Conservation (phyloP, 2,113 vertebrate species). For the Gnathonemus echidnorhynchus region DNA sequence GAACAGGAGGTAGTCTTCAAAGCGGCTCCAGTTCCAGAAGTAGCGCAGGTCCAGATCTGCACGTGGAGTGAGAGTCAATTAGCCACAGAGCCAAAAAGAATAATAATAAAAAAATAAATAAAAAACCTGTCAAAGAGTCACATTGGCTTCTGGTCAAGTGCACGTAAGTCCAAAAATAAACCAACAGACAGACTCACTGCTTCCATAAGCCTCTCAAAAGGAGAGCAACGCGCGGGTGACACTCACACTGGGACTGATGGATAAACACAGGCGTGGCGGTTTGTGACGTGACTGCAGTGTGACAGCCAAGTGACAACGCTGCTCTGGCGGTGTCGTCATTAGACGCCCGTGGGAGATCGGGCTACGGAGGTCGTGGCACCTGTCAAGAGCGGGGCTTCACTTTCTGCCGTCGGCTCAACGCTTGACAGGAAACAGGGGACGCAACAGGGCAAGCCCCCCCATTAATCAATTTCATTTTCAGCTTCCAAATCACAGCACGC, state of each 20-base stretch:
- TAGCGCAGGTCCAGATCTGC: constrained; percentile 59
- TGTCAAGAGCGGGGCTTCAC: background rate
- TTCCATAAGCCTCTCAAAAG: constrained; percentile 8
- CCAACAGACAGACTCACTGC: background rate
- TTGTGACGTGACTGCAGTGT: constrained; percentile 24
- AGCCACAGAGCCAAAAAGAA: background rate
- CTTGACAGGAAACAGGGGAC: constrained; percentile 34
- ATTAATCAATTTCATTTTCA: constrained; percentile 49
- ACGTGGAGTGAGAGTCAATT: background rate
- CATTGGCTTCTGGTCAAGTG: background rate
- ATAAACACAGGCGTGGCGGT: constrained; percentile 44
- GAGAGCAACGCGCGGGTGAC: constrained; percentile 34
- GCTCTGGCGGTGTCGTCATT: background rate
- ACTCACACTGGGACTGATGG: constrained; percentile 42
- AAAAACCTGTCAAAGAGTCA: background rate
- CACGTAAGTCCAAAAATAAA: background rate
- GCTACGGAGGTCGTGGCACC: background rate
- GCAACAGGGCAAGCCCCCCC: constrained; percentile 26
- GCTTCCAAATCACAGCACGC: background rate
- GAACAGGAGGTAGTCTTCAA: constrained; percentile 70
- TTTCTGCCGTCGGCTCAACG: background rate
- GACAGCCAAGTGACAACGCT: background rate
- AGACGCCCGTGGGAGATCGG: background rate
- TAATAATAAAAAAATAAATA: background rate
- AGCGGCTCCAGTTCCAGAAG: constrained; percentile 68